A percentile compares a stretch with the other conserved stretches of the same genome.
Conservation (phyloP, 2,797 vertebrate species). For the Luscinia luscinia region DNA sequence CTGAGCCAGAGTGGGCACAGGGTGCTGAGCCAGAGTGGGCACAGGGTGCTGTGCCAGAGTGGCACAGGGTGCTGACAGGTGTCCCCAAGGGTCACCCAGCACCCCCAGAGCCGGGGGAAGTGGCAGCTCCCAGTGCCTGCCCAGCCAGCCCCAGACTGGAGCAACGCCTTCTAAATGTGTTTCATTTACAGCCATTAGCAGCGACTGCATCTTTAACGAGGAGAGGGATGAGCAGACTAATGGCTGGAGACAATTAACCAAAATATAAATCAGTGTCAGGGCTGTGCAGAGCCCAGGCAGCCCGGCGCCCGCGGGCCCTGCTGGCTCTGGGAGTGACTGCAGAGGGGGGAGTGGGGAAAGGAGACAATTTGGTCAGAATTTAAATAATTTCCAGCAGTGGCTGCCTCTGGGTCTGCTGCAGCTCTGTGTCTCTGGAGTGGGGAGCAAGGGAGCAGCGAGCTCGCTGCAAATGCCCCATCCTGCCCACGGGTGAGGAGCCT, state of each 20-base stretch:
- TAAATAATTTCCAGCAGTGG: not conserved
- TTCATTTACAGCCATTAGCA: conserved; percentile 37
- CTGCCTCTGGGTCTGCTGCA: not conserved
- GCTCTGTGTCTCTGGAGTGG: too few species aligned
- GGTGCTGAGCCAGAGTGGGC: too few species aligned
- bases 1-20: not conserved
- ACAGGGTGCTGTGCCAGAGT: too few species aligned
- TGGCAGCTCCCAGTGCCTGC: not conserved
- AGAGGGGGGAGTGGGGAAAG: not conserved
- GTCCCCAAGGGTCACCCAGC: not conserved
- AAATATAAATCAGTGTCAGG: conserved; percentile 63
- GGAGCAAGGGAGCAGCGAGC: too few species aligned
- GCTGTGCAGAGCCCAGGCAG: not conserved
- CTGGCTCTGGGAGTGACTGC: not conserved
- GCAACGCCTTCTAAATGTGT: not conserved
- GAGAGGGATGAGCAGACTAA: conserved; percentile 63
- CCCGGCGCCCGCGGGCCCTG: conserved; percentile 38
- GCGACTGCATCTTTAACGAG: conserved; percentile 43
- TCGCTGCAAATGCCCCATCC: too few species aligned
- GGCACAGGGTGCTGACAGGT: not conserved
- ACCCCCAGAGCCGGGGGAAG: not conserved
- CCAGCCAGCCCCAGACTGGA: not conserved
- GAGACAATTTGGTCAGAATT: not conserved
- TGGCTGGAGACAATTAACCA: conserved; percentile 71
- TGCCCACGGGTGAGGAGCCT: not conserved